Percentiles rank a stretch among this genome's conserved stretches.
phyloP scores from a whole-genome alignment of 1,140 invertebrate species.

The Lutraria rhynchaena region DNA sequence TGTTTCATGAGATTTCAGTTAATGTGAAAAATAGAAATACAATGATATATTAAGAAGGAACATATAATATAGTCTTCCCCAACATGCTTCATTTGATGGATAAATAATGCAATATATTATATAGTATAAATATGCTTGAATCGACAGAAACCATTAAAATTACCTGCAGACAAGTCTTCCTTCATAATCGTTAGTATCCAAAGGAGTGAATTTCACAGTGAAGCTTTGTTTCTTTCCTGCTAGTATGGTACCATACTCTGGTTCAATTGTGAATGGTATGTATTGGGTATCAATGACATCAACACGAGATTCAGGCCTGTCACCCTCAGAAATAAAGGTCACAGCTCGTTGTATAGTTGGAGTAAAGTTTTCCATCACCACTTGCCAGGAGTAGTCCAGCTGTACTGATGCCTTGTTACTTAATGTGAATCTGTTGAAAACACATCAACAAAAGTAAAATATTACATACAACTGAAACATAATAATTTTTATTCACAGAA shows the following conservation, averaged over 20 bases:
- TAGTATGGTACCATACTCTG: constrained; percentile 77
- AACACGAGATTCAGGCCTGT: constrained; percentile 73
- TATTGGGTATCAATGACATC: constrained; percentile 74
- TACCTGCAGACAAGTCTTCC: constrained; percentile 81
- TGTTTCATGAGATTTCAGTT: no score
- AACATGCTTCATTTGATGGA: no score
- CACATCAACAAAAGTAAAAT: no score
- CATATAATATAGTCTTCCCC: no score
- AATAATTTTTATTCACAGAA: no score
- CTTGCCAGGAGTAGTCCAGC: constrained; percentile 81
- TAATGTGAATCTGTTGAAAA: constrained; percentile 77
- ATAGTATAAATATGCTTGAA: background rate
- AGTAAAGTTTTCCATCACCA: constrained; percentile 80
- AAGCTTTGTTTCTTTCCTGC: constrained; percentile 77
- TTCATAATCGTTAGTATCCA: constrained; percentile 81
- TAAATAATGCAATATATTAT: background rate
- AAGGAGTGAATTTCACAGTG: constrained; percentile 81
- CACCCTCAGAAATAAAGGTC: constrained; percentile 77
- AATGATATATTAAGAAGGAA: no score
- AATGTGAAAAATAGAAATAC: no score
- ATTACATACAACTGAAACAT: no score
- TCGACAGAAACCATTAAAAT: constrained; percentile 33
- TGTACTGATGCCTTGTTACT: constrained; percentile 78
- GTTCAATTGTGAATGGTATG: constrained; percentile 80
- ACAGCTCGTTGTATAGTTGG: constrained; percentile 73